A percentile compares a stretch with the other conserved stretches of the same genome.
These are phyloP conservation scores for Griposia aprilina DNA, from an alignment of 2,888 invertebrate species.

Conservation along the genomic window DNA sequence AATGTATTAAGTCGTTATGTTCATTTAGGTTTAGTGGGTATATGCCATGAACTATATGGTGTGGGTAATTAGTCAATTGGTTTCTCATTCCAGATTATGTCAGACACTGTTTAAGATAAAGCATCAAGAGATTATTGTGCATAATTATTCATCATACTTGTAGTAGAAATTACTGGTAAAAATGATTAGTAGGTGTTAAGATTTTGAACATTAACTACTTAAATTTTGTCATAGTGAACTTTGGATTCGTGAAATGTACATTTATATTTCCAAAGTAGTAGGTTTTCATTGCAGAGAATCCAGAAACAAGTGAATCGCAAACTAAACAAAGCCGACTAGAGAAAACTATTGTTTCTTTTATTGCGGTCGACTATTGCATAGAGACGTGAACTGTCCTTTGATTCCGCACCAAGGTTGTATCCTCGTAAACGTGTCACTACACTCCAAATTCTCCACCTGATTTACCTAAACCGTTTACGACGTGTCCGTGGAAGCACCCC, in stretches of 20 bases:
- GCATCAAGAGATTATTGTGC: too few relatives aligned
- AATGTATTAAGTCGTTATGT: conserved; percentile 32
- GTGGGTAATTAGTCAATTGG: background rate
- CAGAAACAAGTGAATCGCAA: conserved; percentile 18
- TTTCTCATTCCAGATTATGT: background rate
- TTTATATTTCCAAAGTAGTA: background rate
- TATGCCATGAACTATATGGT: background rate
- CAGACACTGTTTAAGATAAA: too few relatives aligned
- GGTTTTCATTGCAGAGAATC: background rate
- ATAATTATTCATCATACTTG: too few relatives aligned
- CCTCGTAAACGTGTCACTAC: conserved; percentile 47
- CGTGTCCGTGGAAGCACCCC: conserved; percentile 63
- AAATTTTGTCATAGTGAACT: too few relatives aligned
- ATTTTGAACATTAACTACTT: too few relatives aligned
- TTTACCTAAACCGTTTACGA: conserved; percentile 71
- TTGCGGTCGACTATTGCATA: conserved; percentile 35
- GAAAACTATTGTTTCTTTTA: conserved; percentile 47
- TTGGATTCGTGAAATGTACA: too few relatives aligned
- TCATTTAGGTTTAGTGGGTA: background rate
- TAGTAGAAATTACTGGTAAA: too few relatives aligned
- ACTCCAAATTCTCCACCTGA: conserved; percentile 57
- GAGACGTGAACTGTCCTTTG: conserved; percentile 32
- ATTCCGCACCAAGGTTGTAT: conserved; percentile 41
- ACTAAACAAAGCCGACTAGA: conserved; percentile 18
- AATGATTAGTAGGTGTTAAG: too few relatives aligned